phyloP scores from a whole-genome alignment of 2,113 vertebrate genomes.

The Sphyrna mokarran region DNA sequence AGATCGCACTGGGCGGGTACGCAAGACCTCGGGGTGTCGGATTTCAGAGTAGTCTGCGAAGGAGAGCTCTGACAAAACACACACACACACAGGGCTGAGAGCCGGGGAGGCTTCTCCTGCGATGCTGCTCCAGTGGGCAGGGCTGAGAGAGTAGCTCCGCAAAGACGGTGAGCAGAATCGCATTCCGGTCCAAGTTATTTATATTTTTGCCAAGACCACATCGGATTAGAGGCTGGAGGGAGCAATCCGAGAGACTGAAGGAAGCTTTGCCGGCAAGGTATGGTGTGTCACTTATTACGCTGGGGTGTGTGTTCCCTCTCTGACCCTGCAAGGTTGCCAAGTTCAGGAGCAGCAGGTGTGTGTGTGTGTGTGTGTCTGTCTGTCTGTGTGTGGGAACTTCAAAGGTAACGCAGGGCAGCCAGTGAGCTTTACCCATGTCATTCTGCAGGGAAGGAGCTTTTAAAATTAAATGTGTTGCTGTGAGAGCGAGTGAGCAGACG shows the following conservation, averaged over 20 bases:
- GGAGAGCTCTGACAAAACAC: background rate
- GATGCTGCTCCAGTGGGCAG: background rate
- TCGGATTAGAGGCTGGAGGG: too few species aligned
- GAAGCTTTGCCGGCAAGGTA: background rate
- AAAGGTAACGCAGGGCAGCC: background rate
- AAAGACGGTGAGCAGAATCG: background rate
- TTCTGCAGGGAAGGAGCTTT: background rate
- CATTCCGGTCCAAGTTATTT: background rate
- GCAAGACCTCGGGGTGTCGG: constrained; percentile 13
- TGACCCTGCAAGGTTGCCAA: background rate
- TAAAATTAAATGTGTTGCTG: background rate
- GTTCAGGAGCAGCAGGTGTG: background rate
- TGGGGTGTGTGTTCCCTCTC: background rate
- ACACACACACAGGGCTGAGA: background rate
- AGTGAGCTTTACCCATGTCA: too few species aligned
- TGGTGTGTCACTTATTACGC: background rate
- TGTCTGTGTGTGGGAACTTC: background rate
- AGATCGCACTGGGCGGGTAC: background rate
- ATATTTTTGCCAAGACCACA: too few species aligned
- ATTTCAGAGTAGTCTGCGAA: constrained; percentile 1
- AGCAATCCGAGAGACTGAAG: background rate
- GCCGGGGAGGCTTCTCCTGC: background rate
- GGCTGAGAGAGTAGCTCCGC: background rate
- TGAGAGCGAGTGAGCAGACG: background rate
- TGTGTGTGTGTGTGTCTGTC: background rate